Evolutionary conservation across 2,797 vertebrate genomes (phyloP).

Genomic region (Melopsittacus undulatus): DNA sequence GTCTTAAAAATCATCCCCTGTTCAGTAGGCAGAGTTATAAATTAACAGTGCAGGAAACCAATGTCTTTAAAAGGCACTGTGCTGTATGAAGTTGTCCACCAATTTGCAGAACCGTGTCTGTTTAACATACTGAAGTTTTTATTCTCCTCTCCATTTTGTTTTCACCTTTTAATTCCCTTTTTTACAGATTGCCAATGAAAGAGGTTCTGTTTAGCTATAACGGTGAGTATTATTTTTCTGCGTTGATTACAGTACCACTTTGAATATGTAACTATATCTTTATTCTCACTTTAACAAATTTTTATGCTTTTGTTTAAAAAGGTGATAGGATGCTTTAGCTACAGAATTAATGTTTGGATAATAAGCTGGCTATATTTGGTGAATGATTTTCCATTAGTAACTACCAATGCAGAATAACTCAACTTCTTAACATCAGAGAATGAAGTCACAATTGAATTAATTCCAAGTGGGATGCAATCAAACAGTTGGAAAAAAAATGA

Average conservation of each 20-base stretch:
- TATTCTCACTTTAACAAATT: not conserved
- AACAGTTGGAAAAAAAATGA: not conserved
- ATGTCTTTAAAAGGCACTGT: not conserved
- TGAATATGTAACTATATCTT: not conserved
- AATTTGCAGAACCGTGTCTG: not conserved
- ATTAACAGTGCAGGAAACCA: not conserved
- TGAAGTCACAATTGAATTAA: not conserved
- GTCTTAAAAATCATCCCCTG: not conserved
- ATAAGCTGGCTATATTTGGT: not conserved
- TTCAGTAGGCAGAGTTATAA: not conserved
- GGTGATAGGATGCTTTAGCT: not conserved
- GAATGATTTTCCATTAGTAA: not conserved
- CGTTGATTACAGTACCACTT: not conserved
- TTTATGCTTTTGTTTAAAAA: not conserved
- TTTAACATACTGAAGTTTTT: not conserved
- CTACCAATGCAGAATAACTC: not conserved
- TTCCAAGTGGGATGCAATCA: not conserved
- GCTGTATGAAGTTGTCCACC: not conserved
- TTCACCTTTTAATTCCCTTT: not conserved
- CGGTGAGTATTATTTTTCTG: constrained; percentile 10
- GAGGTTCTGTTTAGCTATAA: constrained; percentile 6
- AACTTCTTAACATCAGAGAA: not conserved
- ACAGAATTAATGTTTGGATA: not conserved
- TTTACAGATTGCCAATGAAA: constrained; percentile 19
- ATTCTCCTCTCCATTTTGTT: not conserved